phyloP scores from a whole-genome alignment of 2,113 vertebrate species.

The cat (Felis catus) region F.catus_Fca126_mat1.0 CM031418.1:110575001-110575500 shows the following conservation, averaged over 20 bases:
- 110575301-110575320: background rate
- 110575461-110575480: background rate
- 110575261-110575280: background rate
- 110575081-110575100: background rate
- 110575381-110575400: background rate
- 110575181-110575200: background rate
- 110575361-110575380: background rate
- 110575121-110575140: background rate
- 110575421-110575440: background rate
- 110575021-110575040: background rate
- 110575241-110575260: background rate
- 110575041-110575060: background rate
- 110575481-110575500: conserved; percentile 52
- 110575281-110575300: background rate
- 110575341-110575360: background rate
- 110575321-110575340: background rate
- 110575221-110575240: background rate
- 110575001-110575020: background rate
- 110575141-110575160: background rate
- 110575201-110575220: background rate
- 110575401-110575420: background rate
- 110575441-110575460: background rate
- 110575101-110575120: background rate
- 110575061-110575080: background rate
- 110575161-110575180: background rate